Evolutionary conservation across 37 sponge, comb jelly and placozoan species (phyloP).

Genomic region (Ephydatia muelleri): DNA sequence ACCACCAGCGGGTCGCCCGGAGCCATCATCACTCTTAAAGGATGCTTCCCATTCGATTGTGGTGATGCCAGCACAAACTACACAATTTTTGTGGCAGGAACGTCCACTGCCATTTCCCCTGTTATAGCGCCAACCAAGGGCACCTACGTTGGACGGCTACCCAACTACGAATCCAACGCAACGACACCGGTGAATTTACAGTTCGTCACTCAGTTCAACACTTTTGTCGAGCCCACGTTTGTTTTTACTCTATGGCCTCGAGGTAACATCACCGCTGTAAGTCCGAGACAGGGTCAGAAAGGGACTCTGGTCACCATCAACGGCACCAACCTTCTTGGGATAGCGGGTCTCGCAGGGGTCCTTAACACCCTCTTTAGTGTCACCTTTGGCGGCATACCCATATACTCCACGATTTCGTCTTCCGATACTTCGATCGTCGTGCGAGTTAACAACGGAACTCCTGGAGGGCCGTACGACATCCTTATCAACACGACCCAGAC

Average conservation of each 20-base stretch:
- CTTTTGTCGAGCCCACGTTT: neutral
- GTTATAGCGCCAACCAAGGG: neutral
- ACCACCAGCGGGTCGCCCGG: conserved; percentile 39
- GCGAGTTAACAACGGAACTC: conserved; percentile 19
- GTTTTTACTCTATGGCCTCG: neutral
- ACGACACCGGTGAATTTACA: neutral
- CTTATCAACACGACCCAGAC: conserved; percentile 51
- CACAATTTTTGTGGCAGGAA: conserved; percentile 31
- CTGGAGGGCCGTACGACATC: conserved; percentile 1
- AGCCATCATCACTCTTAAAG: conserved; percentile 18
- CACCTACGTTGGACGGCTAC: conserved; percentile 16
- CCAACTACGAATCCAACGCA: conserved; percentile 3
- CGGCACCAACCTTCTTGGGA: conserved; percentile 52
- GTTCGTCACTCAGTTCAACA: conserved; percentile 48
- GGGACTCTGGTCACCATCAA: conserved; percentile 67
- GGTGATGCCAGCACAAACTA: conserved; percentile 66
- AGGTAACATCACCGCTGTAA: conserved; percentile 26
- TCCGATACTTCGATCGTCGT: conserved; percentile 17
- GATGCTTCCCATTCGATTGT: conserved; percentile 52
- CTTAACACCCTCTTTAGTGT: conserved; percentile 6
- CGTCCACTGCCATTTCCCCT: neutral
- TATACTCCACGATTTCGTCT: neutral
- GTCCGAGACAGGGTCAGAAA: conserved; percentile 59
- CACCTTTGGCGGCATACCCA: conserved; percentile 13
- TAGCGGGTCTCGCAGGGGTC: neutral